Evolutionary conservation across 2,797 vertebrate species (phyloP).

Genomic region (Tragopan temminckii): DNA sequence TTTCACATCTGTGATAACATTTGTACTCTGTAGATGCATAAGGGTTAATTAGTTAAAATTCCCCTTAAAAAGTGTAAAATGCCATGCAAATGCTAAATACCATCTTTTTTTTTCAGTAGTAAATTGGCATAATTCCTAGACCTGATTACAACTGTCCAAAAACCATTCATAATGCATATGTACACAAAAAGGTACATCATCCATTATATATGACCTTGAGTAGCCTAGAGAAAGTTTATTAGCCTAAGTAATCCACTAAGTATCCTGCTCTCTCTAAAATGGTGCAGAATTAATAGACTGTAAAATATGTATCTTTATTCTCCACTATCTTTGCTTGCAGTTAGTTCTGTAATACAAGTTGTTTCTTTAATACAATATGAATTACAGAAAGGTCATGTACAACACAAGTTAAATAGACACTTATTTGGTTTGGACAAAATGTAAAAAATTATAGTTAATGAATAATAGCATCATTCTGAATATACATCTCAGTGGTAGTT

Average conservation of each 20-base stretch:
- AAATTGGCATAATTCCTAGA: slow-evolving; percentile 42
- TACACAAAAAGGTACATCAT: slow-evolving; percentile 41
- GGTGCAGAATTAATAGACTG: slow-evolving; percentile 20
- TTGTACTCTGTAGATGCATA: background rate
- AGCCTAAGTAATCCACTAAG: slow-evolving; percentile 27
- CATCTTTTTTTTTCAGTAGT: background rate
- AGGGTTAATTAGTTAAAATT: background rate
- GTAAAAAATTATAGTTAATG: background rate
- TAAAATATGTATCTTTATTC: background rate
- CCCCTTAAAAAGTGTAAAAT: background rate
- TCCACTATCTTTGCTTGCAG: background rate
- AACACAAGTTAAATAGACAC: background rate
- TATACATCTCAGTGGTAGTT: background rate
- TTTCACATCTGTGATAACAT: background rate
- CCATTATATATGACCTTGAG: slow-evolving; percentile 31
- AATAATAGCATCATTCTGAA: background rate
- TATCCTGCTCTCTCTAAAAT: background rate
- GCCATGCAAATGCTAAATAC: background rate
- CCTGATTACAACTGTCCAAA: slow-evolving; percentile 30
- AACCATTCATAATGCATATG: background rate
- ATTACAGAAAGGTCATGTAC: background rate
- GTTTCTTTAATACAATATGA: background rate
- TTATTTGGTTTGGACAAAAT: background rate
- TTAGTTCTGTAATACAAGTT: background rate
- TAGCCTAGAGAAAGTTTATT: background rate